Percentiles rank a stretch among this genome's conserved stretches.
These are phyloP conservation scores for Drosophila pullipes DNA, from an alignment of 2,888 invertebrate genomes.

Conservation along the genomic window DNA sequence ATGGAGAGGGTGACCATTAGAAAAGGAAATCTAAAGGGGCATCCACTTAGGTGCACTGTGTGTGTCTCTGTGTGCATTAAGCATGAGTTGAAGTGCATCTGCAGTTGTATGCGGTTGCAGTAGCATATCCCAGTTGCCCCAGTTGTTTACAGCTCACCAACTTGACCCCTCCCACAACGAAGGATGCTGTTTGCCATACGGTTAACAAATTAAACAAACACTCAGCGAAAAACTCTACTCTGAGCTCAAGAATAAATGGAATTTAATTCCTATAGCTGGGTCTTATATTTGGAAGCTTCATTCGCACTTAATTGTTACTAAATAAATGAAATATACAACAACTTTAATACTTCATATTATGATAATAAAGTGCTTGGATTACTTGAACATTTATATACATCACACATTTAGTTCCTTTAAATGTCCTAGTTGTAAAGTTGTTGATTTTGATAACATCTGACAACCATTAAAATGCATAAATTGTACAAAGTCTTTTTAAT, in stretches of 20 bases:
- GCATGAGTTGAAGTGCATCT: conserved; percentile 10
- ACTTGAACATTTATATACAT: background rate
- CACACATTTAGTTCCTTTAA: background rate
- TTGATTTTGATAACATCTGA: background rate
- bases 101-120: conserved; percentile 8
- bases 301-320: background rate
- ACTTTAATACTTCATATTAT: background rate
- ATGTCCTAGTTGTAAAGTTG: background rate
- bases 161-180: background rate
- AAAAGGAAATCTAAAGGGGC: background rate
- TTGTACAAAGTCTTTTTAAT: background rate
- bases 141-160: conserved; percentile 1
- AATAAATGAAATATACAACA: background rate
- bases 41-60: conserved; percentile 12
- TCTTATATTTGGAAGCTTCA: background rate
- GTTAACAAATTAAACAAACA: conserved; percentile 11
- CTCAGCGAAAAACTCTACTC: background rate
- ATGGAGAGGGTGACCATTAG: conserved; percentile 1
- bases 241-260: background rate
- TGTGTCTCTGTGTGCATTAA: conserved; percentile 3
- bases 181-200: conserved; percentile 4
- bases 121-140: conserved; percentile 1
- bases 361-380: background rate
- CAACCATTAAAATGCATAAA: background rate
- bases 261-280: background rate